A percentile compares a stretch with the other conserved stretches of the same genome.
phyloP scores from a whole-genome alignment of 2,113 vertebrate genomes.

The Mesocricetus auratus region DNA sequence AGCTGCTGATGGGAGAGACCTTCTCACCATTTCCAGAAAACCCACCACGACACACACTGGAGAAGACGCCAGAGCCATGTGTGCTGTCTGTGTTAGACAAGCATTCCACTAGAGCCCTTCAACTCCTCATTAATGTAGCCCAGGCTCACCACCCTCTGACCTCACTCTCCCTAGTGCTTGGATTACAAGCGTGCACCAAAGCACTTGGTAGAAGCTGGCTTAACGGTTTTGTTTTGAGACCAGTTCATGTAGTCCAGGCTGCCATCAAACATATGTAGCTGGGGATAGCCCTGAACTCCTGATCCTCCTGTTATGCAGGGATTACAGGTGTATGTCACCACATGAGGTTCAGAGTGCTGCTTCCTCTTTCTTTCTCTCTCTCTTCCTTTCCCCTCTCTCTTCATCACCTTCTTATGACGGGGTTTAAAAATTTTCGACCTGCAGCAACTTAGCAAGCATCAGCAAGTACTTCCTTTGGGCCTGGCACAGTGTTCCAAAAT shows the following conservation, averaged over 20 bases:
- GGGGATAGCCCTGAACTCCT: neutral
- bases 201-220: neutral
- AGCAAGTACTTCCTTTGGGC: neutral
- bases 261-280: neutral
- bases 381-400: neutral
- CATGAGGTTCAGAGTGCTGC: neutral
- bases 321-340: neutral
- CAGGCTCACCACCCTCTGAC: neutral
- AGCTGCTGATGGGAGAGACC: neutral
- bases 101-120: neutral
- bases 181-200: too few relatives aligned
- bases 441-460: neutral
- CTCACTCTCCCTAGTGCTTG: neutral
- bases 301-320: neutral
- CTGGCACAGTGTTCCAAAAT: slow-evolving; percentile 27
- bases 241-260: neutral
- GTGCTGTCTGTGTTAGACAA: neutral
- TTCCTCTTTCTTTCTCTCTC: neutral
- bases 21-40: slow-evolving; percentile 47
- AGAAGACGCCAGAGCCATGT: neutral
- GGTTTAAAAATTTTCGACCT: neutral
- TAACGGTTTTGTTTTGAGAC: neutral
- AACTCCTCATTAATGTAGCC: neutral
- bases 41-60: neutral
- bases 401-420: neutral